These are phyloP conservation scores for Anabacerthia variegaticeps DNA, from an alignment of 2,797 vertebrate species.

Conservation along the genomic window DNA sequence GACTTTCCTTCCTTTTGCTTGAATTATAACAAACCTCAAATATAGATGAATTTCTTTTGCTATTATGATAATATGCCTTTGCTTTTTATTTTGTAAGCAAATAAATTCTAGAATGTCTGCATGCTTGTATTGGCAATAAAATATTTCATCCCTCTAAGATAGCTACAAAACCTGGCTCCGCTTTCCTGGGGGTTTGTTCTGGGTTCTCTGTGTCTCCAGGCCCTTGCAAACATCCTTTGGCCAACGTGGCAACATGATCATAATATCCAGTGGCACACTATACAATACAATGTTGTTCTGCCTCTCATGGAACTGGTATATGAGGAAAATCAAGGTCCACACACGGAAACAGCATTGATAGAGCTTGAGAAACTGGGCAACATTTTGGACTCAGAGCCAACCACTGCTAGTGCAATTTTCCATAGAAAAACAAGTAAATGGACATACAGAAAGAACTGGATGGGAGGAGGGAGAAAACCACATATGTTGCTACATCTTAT, in stretches of 20 bases:
- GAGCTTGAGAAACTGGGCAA: background rate
- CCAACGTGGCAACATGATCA: fast-evolving
- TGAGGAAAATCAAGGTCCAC: background rate
- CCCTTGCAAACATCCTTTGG: background rate
- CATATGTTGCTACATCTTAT: background rate
- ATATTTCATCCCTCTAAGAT: background rate
- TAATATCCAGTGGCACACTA: background rate
- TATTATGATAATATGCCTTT: background rate
- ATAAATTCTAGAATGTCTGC: background rate
- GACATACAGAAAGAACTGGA: background rate
- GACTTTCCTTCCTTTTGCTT: constrained; percentile 39
- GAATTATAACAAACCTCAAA: background rate
- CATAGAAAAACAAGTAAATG: background rate
- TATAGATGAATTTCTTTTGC: background rate
- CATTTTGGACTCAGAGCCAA: background rate
- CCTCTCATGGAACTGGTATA: background rate
- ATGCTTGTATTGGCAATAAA: background rate
- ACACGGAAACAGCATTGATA: background rate
- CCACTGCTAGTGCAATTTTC: background rate
- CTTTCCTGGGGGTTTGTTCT: background rate
- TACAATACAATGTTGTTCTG: background rate
- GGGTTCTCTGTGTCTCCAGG: background rate
- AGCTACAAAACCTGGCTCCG: background rate
- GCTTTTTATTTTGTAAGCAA: background rate
- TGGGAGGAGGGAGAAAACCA: background rate